Evolutionary conservation across 2,797 vertebrate genomes (phyloP).

Genomic region (Cossypha polioptera): DNA sequence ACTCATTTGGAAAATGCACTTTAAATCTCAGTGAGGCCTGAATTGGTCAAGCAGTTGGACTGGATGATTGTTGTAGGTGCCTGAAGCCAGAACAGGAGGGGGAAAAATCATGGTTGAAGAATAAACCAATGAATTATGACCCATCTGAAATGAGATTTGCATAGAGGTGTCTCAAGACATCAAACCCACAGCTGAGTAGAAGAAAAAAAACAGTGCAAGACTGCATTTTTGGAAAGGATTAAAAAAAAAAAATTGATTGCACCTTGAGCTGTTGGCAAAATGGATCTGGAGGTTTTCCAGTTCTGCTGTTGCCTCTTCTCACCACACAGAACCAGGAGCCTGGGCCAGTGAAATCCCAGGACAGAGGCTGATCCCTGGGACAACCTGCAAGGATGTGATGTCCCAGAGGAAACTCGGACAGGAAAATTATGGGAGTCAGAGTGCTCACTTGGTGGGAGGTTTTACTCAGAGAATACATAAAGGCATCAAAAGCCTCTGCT

Average conservation of each 20-base stretch:
- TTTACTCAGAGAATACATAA: neutral
- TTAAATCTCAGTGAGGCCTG: neutral
- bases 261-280: neutral
- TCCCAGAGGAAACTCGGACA: accelerated
- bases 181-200: neutral
- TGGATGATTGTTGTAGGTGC: neutral
- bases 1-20: neutral
- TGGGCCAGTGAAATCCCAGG: neutral
- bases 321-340: neutral
- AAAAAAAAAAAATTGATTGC: neutral
- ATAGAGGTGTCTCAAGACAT: neutral
- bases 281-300: neutral
- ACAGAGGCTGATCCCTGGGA: accelerated
- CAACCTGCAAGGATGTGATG: neutral
- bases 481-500: neutral
- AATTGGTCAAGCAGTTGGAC: neutral
- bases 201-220: neutral
- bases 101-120: neutral
- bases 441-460: neutral
- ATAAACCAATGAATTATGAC: neutral
- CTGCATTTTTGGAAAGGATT: neutral
- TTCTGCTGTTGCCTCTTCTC: neutral
- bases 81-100: neutral
- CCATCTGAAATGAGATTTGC: neutral
- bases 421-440: neutral